Base-by-base conservation (phyloP, 2,888 invertebrate species). In the Dione juno region DNA sequence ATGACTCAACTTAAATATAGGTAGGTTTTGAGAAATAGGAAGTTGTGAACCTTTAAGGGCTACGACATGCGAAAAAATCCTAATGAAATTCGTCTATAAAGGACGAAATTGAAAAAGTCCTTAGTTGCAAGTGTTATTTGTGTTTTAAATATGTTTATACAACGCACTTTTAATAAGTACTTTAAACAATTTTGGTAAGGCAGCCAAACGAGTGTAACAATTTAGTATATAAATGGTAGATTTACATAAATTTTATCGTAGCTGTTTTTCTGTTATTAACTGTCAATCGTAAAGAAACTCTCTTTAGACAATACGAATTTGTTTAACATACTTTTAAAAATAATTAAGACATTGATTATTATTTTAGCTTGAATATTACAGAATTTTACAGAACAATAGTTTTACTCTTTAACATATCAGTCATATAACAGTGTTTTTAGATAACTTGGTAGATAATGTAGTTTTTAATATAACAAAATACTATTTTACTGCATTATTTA, bases 51-150 rank as follows among this genome's bases (percentile, higher is more conserved):
- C 35, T 52, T 68, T 53, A 21, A 53, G 45, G 19, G 41, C 67
- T 68, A 68, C 40, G 52, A 28, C 67, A 68, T 68, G 67, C 67
- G 52, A 40, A 61, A 67, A 37, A 61, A 41, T 61, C 45, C 50
- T 43, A 45, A 52, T 64, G 50, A 64, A 64, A 37, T n/a, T 48
- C 40, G 48, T 14, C 16, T 69, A 54, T 43, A 21, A 16, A 37
- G 11, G 59, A 61, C 14, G 13, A 43, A 54, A 37, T 45, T 40
- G 63, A 53, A 68, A 53, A 28, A 54, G 11, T 48, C 54, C 54
- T 69, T 64, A 54, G 68, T 69, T 69, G 68, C 68, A 63, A 69
- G 63, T 21, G n/a, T 57, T 11, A 28, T 3, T 28, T 53, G 2
- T 28, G 16, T 10, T 50, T 19, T 13, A 0, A 16, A 19, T 50